Base-by-base conservation (phyloP, 1,140 invertebrate species). In the Lepidurus packardi region DNA sequence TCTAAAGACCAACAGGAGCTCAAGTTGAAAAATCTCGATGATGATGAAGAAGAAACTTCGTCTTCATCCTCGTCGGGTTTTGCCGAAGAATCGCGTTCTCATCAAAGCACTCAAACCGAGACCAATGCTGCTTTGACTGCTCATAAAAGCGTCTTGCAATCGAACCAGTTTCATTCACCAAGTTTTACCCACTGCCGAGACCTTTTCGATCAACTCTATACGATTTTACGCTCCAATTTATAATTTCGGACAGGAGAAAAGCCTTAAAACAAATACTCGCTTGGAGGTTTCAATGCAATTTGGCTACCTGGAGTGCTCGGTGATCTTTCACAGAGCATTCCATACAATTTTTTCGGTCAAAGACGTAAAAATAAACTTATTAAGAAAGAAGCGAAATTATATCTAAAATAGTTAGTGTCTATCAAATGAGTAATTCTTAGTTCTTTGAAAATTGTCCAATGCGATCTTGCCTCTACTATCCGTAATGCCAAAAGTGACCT, bases 61-160 rank as follows among this genome's bases (percentile, higher is more conserved):
- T 45, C 74, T 75, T 78, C 78, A 13, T 78, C 78, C 11, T 78
- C 78, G 13, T 78, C 78, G 24, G 78, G 78, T 43, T 78, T 79
- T 43, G 65, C 65, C n/a, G 76, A 79, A 34, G 78, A 79, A 73
- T 21, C 53, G 53, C 53, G 13, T 65, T 65, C 53, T 21, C 53
- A 65, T 9, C 53, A 65, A 65, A 65, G 53, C 13, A 65, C 53
- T 21, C 53, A 65, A 65, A 65, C 53, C 16, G 53, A 65, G 53
- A 34, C 34, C 34, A 34, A 34, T 34, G 34, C 34, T 34, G 34
- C 34, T 34, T 34, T 34, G 34, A 34, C 34, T 4, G 34, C 34
- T 34, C 34, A 34, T 34, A 34, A 4, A 34, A 34, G 34, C 34
- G 1, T 4, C 34, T 34, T 34, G 34, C 34, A 34, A 34, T 34